Evolutionary conservation across 1,140 invertebrate genomes (phyloP), one percentile per base, ranked within the genome.

Genomic region (Bombus waltoni): DNA sequence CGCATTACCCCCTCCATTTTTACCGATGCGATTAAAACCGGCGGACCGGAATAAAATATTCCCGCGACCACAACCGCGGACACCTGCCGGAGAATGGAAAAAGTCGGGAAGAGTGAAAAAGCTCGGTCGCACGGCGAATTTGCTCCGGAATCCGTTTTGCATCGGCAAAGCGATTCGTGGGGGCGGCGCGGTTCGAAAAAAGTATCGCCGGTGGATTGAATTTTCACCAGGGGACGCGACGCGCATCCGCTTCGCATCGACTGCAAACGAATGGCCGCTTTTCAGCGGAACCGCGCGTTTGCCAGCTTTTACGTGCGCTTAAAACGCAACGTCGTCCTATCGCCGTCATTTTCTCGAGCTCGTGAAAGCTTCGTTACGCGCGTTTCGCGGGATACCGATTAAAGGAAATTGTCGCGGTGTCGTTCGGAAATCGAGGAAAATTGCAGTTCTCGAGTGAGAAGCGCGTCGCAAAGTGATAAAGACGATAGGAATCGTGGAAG

Each of bases 1-100:
- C 18, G 42, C 25, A 35, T 68, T 68, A 68, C 22, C 32, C 22
- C 3, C 6, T 68, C 8, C 35, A 9, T 2, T 25, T 70, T 70
- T n/a, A 15, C 13, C 11, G 44, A 8, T 35, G 66, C 66, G 70
- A 81, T 81, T 81, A 81, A 81, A 81, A 57, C 35, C 32, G 28
- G 15, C 18, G 18, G 18, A 40, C 35, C 68, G n/a, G 44, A 70
- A 70, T 38, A 13, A 71, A 71, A 71, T 25, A 44, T 32, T 72
- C 25, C 59, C 10, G 25, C 28, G 70, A 0, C 22, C 8, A 22
- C 32, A 8, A 70, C 66, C 9, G 9, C 3, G 22, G 9, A 38
- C 38, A 70, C n/a, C 68, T 70, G 68, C 68, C 18, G 68, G 0
- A 10, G 32, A 25, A 70, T 25, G 1, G 68, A 6, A 18, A 32